A percentile compares a stretch with the other conserved stretches of the same genome.
phyloP scores from a whole-genome alignment of 1,140 invertebrate genomes.

The Tribolium madens region DNA sequence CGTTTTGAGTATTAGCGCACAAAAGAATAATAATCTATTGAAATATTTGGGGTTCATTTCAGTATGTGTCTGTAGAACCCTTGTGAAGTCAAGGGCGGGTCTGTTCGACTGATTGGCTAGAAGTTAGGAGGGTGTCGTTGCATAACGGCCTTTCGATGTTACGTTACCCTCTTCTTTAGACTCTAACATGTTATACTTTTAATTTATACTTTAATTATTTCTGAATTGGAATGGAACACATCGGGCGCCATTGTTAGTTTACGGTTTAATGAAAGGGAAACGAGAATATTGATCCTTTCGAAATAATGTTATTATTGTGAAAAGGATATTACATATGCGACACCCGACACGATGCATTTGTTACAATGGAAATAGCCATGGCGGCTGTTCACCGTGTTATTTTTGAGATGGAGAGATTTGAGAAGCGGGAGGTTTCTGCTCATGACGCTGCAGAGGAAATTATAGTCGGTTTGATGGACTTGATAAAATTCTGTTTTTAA shows the following conservation, averaged over 20 bases:
- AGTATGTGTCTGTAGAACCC: conserved; percentile 50
- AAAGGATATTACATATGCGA: conserved; percentile 34
- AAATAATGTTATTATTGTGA: conserved; percentile 55
- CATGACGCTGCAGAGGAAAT: not conserved
- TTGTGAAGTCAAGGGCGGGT: conserved; percentile 55
- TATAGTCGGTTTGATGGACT: not conserved
- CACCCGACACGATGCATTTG: not conserved
- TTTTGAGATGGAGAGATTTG: not conserved
- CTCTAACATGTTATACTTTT: conserved; percentile 57
- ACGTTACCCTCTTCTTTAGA: conserved; percentile 55
- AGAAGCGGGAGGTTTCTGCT: not conserved
- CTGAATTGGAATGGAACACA: conserved; percentile 52
- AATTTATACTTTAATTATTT: conserved; percentile 57
- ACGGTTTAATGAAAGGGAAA: conserved; percentile 34
- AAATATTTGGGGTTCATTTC: not conserved
- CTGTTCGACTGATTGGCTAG: conserved; percentile 54
- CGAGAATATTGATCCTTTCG: conserved; percentile 50
- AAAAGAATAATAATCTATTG: not conserved
- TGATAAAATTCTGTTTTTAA: not conserved
- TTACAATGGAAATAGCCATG: not conserved
- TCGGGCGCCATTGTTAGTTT: conserved; percentile 53
- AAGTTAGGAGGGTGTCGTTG: conserved; percentile 55
- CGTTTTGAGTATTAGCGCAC: not conserved
- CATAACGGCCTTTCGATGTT: conserved; percentile 53
- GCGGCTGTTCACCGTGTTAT: not conserved